phyloP scores from a whole-genome alignment of 2,888 invertebrate genomes.

The Aromia moschata region DNA sequence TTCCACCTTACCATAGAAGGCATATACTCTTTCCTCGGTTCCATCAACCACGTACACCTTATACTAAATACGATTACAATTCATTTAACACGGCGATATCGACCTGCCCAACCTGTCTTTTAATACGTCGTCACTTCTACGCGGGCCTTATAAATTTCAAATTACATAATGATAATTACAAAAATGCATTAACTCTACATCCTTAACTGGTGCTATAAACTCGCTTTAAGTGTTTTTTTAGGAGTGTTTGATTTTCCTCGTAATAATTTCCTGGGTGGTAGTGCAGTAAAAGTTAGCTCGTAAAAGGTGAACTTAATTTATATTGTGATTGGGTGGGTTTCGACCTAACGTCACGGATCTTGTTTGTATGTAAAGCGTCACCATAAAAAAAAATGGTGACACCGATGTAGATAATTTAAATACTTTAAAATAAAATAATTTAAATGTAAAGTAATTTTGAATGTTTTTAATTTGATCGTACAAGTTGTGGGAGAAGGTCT shows the following conservation, averaged over 20 bases:
- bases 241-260: slow-evolving; percentile 27
- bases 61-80: slow-evolving; percentile 6
- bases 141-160: slow-evolving; percentile 17
- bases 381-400: too few species aligned
- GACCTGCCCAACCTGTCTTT: background rate
- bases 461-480: too few species aligned
- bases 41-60: slow-evolving; percentile 1
- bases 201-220: slow-evolving; percentile 18
- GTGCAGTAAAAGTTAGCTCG: slow-evolving; percentile 37
- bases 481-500: too few species aligned
- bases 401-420: too few species aligned
- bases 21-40: background rate
- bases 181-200: slow-evolving; percentile 21
- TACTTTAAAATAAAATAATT: too few species aligned
- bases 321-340: slow-evolving; percentile 42
- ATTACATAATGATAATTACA: slow-evolving; percentile 25
- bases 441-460: too few species aligned
- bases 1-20: background rate
- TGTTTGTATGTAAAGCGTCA: too few species aligned
- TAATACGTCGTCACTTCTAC: slow-evolving; percentile 16
- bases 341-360: background rate
- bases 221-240: slow-evolving; percentile 22
- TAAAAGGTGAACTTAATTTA: slow-evolving; percentile 40
- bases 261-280: slow-evolving; percentile 28
- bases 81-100: slow-evolving; percentile 8